Conservation (phyloP, 2,797 vertebrate genomes). For the Onychomys torridus region DNA sequence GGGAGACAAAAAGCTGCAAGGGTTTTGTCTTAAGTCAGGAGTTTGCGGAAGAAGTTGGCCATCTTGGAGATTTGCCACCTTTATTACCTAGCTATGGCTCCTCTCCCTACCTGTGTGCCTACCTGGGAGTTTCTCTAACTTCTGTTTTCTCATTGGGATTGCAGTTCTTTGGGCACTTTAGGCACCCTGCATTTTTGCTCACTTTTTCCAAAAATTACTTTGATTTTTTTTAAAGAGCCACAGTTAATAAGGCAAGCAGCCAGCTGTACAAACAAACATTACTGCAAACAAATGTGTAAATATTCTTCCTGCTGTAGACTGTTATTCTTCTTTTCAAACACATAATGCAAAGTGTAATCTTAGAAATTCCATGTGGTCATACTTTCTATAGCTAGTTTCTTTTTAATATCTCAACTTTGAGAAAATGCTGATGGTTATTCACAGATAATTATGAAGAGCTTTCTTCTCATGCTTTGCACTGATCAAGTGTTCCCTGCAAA, state of each 20-base stretch:
- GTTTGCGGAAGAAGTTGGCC: background rate
- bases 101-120: background rate
- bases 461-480: background rate
- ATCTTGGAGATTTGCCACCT: background rate
- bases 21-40: background rate
- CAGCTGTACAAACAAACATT: conserved; percentile 15
- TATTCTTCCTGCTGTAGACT: background rate
- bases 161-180: conserved; percentile 2
- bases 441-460: background rate
- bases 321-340: background rate
- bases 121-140: background rate
- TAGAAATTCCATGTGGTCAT: conserved; percentile 15
- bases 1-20: background rate
- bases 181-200: conserved; percentile 13
- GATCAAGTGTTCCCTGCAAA: background rate
- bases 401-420: background rate
- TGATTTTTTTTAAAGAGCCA: conserved; percentile 51
- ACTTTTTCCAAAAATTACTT: conserved; percentile 44
- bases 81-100: no score
- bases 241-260: conserved; percentile 52
- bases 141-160: background rate
- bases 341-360: background rate
- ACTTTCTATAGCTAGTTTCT: background rate
- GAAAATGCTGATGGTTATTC: background rate
- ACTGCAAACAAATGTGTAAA: conserved; percentile 18